A percentile compares a stretch with the other conserved stretches of the same genome.
These are phyloP conservation scores for Ptychochromis oligacanthus DNA, from an alignment of 2,113 vertebrate species.

Conservation along the genomic window DNA sequence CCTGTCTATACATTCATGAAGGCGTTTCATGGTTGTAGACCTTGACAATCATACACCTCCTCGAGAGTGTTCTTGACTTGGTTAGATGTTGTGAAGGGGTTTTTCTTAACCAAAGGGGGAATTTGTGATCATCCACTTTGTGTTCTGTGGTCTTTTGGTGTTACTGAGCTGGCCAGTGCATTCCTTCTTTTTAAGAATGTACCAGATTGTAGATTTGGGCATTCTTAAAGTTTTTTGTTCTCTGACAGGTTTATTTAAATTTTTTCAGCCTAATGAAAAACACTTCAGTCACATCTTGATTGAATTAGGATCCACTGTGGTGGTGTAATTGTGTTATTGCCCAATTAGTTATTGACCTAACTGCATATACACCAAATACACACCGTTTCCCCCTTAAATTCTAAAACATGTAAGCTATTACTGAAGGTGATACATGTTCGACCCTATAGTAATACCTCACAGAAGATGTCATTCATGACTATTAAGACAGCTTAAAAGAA, in stretches of 20 bases:
- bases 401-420: background rate
- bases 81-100: background rate
- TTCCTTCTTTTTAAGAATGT: background rate
- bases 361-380: background rate
- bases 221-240: background rate
- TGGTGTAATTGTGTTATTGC: no score
- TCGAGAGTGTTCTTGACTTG: background rate
- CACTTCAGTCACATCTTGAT: background rate
- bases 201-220: background rate
- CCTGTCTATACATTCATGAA: no score
- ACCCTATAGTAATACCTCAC: background rate
- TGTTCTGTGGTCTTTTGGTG: background rate
- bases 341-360: background rate
- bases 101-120: background rate
- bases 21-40: background rate
- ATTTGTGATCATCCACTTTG: background rate
- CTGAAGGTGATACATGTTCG: background rate
- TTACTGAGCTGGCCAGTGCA: background rate
- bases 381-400: background rate
- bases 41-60: background rate
- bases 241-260: background rate
- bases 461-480: background rate
- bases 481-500: background rate
- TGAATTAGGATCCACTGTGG: no score
- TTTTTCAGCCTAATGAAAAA: background rate